Conservation (phyloP, 2,113 vertebrate species). For the Erythrocercus mccallii region DNA sequence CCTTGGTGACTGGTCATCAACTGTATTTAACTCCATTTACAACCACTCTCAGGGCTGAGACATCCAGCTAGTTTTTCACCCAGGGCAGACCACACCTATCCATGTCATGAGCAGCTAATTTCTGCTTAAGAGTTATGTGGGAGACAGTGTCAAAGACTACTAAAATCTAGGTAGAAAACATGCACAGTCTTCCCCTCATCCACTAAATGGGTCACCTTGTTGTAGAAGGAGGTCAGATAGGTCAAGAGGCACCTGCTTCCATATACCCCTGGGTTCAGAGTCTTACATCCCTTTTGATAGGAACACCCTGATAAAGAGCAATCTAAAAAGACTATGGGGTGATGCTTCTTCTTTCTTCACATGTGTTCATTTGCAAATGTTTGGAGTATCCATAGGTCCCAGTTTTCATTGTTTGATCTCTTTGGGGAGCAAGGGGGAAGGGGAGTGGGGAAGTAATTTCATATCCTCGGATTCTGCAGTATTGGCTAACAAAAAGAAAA, state of each 20-base stretch:
- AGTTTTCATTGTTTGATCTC: not conserved
- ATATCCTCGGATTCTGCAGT: not conserved
- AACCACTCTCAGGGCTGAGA: not conserved
- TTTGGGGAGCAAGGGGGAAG: accelerated
- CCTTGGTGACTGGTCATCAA: not conserved
- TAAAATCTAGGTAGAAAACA: not conserved
- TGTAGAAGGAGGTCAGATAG: not conserved
- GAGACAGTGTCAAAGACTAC: not conserved
- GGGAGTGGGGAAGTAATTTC: not conserved
- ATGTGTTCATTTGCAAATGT: not conserved
- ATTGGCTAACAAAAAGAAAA: not conserved
- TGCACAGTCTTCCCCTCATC: not conserved
- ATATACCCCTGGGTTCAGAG: not conserved
- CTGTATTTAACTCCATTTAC: not conserved
- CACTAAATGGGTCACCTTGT: not conserved
- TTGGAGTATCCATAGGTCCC: not conserved
- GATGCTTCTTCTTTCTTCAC: not conserved
- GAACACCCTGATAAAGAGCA: not conserved
- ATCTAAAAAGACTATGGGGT: not conserved
- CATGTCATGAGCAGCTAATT: not conserved
- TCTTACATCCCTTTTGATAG: not conserved
- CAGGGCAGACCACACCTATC: not conserved
- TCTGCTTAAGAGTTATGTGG: not conserved
- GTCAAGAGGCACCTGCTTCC: not conserved
- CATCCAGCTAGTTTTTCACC: not conserved